phyloP scores from a whole-genome alignment of 1,140 invertebrate species.

The Copidosoma floridanum region DNA sequence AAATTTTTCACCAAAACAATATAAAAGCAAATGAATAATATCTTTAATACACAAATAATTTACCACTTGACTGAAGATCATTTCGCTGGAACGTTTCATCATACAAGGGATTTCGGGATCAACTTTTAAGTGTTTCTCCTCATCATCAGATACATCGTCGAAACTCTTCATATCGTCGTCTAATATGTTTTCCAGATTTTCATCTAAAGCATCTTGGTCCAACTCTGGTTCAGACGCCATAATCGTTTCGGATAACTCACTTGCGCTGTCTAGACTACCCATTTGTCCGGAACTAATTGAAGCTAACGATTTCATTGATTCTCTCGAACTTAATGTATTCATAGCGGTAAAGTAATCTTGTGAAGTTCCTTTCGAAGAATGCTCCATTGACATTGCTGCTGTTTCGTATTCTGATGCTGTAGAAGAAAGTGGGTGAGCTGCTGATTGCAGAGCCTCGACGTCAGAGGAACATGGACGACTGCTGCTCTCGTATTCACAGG shows the following conservation, averaged over 20 bases:
- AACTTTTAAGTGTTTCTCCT: background rate
- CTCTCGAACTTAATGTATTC: constrained; percentile 79
- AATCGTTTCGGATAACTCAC: constrained; percentile 86
- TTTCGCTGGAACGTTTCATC: constrained; percentile 87
- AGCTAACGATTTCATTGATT: constrained; percentile 85
- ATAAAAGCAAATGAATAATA: too few species aligned
- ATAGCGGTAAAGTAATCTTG: constrained; percentile 83
- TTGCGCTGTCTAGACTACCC: constrained; percentile 79
- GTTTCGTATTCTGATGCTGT: constrained; percentile 84
- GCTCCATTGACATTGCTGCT: constrained; percentile 74
- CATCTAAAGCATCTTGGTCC: constrained; percentile 53
- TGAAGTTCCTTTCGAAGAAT: constrained; percentile 68
- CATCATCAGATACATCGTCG: background rate
- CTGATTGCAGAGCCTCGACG: constrained; percentile 66
- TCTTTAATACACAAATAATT: background rate
- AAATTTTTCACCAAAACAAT: too few species aligned
- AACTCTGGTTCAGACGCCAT: constrained; percentile 75
- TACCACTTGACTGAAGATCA: constrained; percentile 76
- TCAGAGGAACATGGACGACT: constrained; percentile 85
- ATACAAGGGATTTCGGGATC: constrained; percentile 56
- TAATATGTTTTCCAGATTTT: constrained; percentile 42
- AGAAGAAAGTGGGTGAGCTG: constrained; percentile 60
- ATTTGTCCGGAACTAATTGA: constrained; percentile 86
- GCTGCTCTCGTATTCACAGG: constrained; percentile 74
- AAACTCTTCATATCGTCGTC: constrained; percentile 35